Conservation (phyloP, 2,797 vertebrate species). For the Takifugu rubripes region DNA sequence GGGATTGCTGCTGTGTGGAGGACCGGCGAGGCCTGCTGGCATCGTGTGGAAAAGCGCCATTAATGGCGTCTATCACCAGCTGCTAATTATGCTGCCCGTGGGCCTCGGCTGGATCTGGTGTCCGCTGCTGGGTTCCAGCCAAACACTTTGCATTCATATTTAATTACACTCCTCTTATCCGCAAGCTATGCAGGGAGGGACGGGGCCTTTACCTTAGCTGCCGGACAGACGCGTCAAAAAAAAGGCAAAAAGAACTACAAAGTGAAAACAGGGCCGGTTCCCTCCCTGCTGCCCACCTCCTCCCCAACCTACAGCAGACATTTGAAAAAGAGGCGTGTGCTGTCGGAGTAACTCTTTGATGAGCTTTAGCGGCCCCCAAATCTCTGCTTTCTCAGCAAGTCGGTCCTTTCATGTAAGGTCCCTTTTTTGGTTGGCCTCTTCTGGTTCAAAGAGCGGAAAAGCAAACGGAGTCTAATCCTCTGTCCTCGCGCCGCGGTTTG, state of each 20-base stretch:
- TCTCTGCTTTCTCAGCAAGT: conserved; percentile 62
- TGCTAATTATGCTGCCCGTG: conserved; percentile 77
- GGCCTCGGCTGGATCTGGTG: conserved; percentile 67
- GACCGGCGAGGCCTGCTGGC: conserved; percentile 35
- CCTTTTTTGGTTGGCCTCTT: conserved; percentile 48
- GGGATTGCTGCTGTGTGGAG: conserved; percentile 33
- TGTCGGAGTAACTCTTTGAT: conserved; percentile 67
- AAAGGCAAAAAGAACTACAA: conserved; percentile 28
- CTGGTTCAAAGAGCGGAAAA: conserved; percentile 70
- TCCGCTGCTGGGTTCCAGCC: conserved; percentile 76
- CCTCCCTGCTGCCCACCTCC: background rate
- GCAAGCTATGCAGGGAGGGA: conserved; percentile 74
- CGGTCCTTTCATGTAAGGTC: conserved; percentile 63
- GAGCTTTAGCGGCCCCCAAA: conserved; percentile 35
- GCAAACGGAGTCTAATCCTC: conserved; percentile 63
- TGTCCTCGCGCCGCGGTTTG: conserved; percentile 60
- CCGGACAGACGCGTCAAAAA: conserved; percentile 64
- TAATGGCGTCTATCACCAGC: conserved; percentile 78
- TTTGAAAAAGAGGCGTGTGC: conserved; percentile 20
- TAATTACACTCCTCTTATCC: conserved; percentile 80
- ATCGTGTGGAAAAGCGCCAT: conserved; percentile 55
- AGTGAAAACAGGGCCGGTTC: conserved; percentile 1
- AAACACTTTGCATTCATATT: conserved; percentile 84
- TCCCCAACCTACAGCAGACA: background rate
- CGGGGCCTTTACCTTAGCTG: conserved; percentile 67